Evolutionary conservation across 1,140 invertebrate species (phyloP).

Genomic region (Steinernema feltiae): DNA sequence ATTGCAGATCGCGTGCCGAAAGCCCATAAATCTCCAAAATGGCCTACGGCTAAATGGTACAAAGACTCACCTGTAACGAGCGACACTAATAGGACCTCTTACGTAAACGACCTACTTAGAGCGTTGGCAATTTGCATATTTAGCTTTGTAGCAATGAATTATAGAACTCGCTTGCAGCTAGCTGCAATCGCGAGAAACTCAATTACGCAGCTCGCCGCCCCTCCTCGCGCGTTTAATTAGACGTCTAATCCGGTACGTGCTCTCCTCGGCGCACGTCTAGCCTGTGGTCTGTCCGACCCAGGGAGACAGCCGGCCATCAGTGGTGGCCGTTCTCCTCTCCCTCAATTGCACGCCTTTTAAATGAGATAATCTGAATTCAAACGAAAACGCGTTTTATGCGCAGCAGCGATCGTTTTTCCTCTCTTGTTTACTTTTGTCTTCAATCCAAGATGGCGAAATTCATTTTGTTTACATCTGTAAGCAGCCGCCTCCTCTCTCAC

Average conservation of each 20-base stretch:
- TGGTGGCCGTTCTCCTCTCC: neutral
- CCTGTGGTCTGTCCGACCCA: neutral
- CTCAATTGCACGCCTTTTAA: conserved; percentile 2
- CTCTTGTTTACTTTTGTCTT: neutral
- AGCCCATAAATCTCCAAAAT: neutral
- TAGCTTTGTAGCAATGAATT: neutral
- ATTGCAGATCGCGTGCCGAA: neutral
- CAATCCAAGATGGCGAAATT: too few species aligned
- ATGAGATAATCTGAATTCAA: conserved; percentile 1
- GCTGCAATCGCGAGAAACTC: conserved; percentile 2
- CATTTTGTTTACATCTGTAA: too few species aligned
- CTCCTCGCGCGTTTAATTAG: conserved; percentile 8
- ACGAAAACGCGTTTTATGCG: neutral
- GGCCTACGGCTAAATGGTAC: neutral
- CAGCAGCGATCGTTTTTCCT: neutral
- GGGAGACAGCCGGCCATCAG: neutral
- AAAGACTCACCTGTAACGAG: neutral
- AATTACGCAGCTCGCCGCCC: neutral
- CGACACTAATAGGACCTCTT: neutral
- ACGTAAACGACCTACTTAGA: neutral
- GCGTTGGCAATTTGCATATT: neutral
- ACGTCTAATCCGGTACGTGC: conserved; percentile 11
- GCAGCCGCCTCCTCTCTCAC: too few species aligned
- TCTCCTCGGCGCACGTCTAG: neutral
- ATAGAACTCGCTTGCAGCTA: conserved; percentile 8